Base-by-base conservation (phyloP, 2,113 vertebrate genomes). In the Cheirogaleus medius region DNA sequence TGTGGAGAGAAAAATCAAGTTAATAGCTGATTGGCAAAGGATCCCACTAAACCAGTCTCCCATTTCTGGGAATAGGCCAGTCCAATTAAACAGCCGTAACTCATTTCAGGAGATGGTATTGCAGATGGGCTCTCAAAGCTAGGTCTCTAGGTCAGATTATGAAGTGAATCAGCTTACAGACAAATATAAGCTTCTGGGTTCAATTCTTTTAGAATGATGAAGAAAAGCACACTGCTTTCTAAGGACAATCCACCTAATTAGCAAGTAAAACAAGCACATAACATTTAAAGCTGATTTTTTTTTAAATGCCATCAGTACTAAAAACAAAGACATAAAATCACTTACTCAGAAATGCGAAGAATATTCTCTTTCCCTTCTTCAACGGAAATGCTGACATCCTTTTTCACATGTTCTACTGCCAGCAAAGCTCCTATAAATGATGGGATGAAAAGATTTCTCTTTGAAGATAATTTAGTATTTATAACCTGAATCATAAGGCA, bases 291-390 rank as follows among this genome's bases (percentile, higher is more conserved):
- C 52, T 96, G 89, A 47, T 60, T 44, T 74, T 91, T 91, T 97
- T 83, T 97, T 8, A 63, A 97, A 87, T 78, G 97, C 91, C 97
- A 97, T 97, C 91, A 97, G 80, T 95, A 96, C 52, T 49, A 47
- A 96, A 94, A 90, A 94, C 47, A 98, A 84, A 98, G 68, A 97
- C 82, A 94, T 87, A 97, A 98, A 98, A 97, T 97, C 88, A 99
- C 99, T 99, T 98, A 99, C 99, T 99, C 99, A 1, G 99, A 99
- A 96, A 99, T 98, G 21, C 90, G 98, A 93, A 99, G 99, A 91
- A 97, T 97, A 88, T 99, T 99, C 98, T 99, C 99, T 97, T 99
- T 99, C 97, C 99, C 99, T 98, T 99, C 99, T 97, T 99, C 98
- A 97, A 99, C 98, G 20, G 99, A 99, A 94, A 99, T 98, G 93